Evolutionary conservation across 2,113 vertebrate genomes (phyloP), one percentile per base, ranked within the genome.

Genomic region (Tragelaphus strepsiceros): DNA sequence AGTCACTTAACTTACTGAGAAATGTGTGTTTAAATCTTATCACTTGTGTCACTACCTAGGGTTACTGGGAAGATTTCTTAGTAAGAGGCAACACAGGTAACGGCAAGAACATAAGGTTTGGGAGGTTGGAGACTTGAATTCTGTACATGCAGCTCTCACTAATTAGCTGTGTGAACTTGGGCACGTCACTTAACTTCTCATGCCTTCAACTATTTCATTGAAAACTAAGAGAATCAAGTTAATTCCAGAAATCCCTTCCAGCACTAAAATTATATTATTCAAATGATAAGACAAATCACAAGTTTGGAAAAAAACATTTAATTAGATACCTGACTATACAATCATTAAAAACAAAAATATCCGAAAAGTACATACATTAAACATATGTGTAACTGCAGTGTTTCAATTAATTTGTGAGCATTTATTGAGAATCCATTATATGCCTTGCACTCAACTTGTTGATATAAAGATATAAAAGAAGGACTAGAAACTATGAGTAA

Each of bases 201-300:
- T 43, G 22, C 32, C 83, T 83, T 96, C 39, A 54, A 53, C 5
- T 64, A 21, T 32, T 90, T 74, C 39, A 95, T 39, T 5, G 9
- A 95, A 81, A 96, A 67, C 87, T 88, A 39, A 97, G 26, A 97
- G 14, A 94, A 67, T 9, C 12, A 96, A 97, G 43, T 80, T 91
- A 96, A 91, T 96, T 93, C 62, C 91, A 67, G 53, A 92, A 35
- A 81, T 90, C 11, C 49, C n/a, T 95, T 92, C 49, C 24, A 87
- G 46, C 2, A 90, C 62, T 87, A 81, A 95, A 96, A 81, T 77
- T 82, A 35, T 74, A 49, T 80, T 54, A 91, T 56, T 97, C 71
- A 96, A 90, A 49, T 86, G 14, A 95, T 43, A 92, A 84, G 28
- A 54, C 78, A 91, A 96, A 54, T 88, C 11, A 54, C 2, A 94